Percentiles rank a stretch among this genome's conserved stretches.
Evolutionary conservation across 2,888 invertebrate species (phyloP).

Genomic region (Apotomis betuletana): DNA sequence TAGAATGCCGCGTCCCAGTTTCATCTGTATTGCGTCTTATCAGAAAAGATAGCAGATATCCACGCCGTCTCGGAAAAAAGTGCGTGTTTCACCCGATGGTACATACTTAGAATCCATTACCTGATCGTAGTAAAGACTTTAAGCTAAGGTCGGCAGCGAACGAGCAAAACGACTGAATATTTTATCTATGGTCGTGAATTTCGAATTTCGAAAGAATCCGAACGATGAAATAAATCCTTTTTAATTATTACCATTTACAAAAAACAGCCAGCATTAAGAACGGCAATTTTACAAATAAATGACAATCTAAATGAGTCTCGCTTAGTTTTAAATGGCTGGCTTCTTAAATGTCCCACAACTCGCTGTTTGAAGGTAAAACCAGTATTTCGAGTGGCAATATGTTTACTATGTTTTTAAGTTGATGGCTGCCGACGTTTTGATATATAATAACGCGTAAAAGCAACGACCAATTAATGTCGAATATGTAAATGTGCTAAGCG

Average conservation of each 20-base stretch:
- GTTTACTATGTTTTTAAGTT: slow-evolving; percentile 33
- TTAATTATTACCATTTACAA: slow-evolving; percentile 30
- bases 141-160: background rate
- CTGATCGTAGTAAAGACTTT: background rate
- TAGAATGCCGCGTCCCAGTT: slow-evolving; percentile 10
- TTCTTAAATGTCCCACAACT: slow-evolving; percentile 23
- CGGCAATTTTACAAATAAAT: slow-evolving; percentile 17
- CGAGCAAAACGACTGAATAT: background rate
- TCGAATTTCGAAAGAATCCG: slow-evolving; percentile 20
- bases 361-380: slow-evolving; percentile 27
- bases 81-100: background rate
- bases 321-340: slow-evolving; percentile 21
- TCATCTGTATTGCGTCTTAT: background rate
- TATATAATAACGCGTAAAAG: slow-evolving; percentile 33
- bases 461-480: slow-evolving; percentile 39
- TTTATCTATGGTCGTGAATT: background rate
- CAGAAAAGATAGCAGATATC: background rate
- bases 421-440: slow-evolving; percentile 32
- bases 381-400: slow-evolving; percentile 21
- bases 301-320: slow-evolving; percentile 27
- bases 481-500: slow-evolving; percentile 26
- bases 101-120: background rate
- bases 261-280: slow-evolving; percentile 21
- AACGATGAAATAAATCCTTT: slow-evolving; percentile 26
- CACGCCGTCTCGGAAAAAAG: background rate